phyloP scores from a whole-genome alignment of 2,888 invertebrate species.

The Boloria selene region DNA sequence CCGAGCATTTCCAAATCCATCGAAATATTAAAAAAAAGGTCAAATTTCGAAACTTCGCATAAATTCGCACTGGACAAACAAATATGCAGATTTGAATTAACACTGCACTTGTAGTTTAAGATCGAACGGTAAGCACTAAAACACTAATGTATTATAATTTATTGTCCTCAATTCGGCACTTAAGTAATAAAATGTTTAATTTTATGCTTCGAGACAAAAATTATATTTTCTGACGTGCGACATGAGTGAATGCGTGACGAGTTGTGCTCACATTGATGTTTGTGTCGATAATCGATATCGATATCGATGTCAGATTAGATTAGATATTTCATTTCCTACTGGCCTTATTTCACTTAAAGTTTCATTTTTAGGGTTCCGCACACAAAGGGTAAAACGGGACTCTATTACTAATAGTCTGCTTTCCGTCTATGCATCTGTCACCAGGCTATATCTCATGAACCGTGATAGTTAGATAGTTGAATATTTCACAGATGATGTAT shows the following conservation, averaged over 20 bases:
- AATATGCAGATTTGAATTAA: slow-evolving; percentile 19
- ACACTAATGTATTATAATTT: slow-evolving; percentile 23
- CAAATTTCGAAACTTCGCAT: slow-evolving; percentile 34
- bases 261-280: slow-evolving; percentile 2
- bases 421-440: no score
- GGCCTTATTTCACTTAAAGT: background rate
- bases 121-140: slow-evolving; percentile 20
- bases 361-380: no score
- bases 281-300: slow-evolving; percentile 16
- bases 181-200: slow-evolving; percentile 41
- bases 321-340: background rate
- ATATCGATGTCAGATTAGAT: slow-evolving; percentile 16
- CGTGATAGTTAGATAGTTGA: no score
- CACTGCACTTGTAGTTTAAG: slow-evolving; percentile 17
- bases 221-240: slow-evolving; percentile 41
- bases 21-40: slow-evolving; percentile 39
- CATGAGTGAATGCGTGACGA: slow-evolving; percentile 37
- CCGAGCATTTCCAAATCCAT: slow-evolving; percentile 39
- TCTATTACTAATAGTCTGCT: no score
- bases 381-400: no score
- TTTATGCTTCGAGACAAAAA: slow-evolving; percentile 44
- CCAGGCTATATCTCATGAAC: no score
- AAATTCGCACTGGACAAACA: slow-evolving; percentile 32
- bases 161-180: slow-evolving; percentile 34
- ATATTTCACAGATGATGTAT: no score